phyloP scores from a whole-genome alignment of 2,888 invertebrate genomes.

The Augochlorella aurata region DNA sequence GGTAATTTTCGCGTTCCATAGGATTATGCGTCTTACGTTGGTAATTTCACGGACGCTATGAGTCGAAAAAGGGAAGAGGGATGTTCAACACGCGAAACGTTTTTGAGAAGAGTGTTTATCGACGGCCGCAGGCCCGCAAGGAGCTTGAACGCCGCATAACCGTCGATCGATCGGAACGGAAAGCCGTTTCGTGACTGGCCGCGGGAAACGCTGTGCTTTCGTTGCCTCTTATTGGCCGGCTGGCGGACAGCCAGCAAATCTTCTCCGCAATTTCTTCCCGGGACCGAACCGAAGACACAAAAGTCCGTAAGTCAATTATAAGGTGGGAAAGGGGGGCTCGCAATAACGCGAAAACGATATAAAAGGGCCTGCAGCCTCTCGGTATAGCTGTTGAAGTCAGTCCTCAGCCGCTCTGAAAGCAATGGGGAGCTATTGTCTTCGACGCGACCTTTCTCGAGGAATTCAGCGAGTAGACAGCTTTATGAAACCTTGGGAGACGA shows the following conservation, averaged over 20 bases:
- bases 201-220: slow-evolving; percentile 45
- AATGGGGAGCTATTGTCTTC: slow-evolving; percentile 28
- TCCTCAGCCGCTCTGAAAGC: slow-evolving; percentile 17
- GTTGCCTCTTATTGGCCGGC: slow-evolving; percentile 51
- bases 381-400: slow-evolving; percentile 26
- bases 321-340: slow-evolving; percentile 39
- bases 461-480: slow-evolving; percentile 4
- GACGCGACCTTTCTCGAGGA: slow-evolving; percentile 9
- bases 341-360: slow-evolving; percentile 53
- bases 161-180: slow-evolving; percentile 58
- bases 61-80: not conserved
- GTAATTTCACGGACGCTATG: not conserved
- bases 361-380: slow-evolving; percentile 34
- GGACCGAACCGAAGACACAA: slow-evolving; percentile 49
- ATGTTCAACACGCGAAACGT: not conserved
- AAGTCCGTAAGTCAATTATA: slow-evolving; percentile 64
- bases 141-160: slow-evolving; percentile 41
- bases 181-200: slow-evolving; percentile 50
- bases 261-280: slow-evolving; percentile 57
- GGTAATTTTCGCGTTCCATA: not conserved
- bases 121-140: slow-evolving; percentile 28
- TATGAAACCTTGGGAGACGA: slow-evolving; percentile 21
- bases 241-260: slow-evolving; percentile 64
- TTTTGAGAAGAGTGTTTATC: slow-evolving; percentile 31
- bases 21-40: not conserved